Evolutionary conservation across 2,113 vertebrate species (phyloP).

Genomic region (Apus apus): DNA sequence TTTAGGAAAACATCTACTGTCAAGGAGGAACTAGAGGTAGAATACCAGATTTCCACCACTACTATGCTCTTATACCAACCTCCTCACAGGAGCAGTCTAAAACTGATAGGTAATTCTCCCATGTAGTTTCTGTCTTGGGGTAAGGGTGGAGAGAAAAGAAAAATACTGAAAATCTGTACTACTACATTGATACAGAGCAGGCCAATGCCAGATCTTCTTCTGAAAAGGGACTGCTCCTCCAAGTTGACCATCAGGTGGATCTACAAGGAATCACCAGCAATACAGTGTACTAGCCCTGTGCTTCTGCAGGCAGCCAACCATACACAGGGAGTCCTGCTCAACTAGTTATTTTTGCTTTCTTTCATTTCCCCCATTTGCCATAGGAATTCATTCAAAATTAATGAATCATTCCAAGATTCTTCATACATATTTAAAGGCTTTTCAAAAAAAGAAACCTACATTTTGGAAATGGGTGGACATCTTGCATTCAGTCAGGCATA

Average conservation of each 20-base stretch:
- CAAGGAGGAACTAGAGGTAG: background rate
- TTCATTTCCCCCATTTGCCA: conserved; percentile 16
- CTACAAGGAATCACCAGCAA: background rate
- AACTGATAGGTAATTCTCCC: background rate
- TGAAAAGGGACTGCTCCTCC: background rate
- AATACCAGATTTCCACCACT: background rate
- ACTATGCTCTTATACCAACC: background rate
- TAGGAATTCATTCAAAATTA: conserved; percentile 38
- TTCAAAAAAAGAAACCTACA: background rate
- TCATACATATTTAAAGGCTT: conserved; percentile 32
- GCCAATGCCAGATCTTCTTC: background rate
- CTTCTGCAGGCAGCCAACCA: background rate
- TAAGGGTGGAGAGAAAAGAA: background rate
- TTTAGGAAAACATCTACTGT: background rate
- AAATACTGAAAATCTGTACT: background rate
- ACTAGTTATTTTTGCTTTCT: background rate
- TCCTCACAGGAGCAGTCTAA: background rate
- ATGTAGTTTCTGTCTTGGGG: background rate
- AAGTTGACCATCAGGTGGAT: background rate
- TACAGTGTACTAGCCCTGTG: background rate
- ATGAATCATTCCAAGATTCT: conserved; percentile 7
- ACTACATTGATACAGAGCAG: background rate
- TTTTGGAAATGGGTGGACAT: background rate
- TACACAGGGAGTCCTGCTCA: background rate
- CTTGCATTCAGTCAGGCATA: conserved; percentile 18